These are phyloP conservation scores for Chouioia cunea DNA, from an alignment of 2,888 invertebrate genomes.

Conservation along the genomic window DNA sequence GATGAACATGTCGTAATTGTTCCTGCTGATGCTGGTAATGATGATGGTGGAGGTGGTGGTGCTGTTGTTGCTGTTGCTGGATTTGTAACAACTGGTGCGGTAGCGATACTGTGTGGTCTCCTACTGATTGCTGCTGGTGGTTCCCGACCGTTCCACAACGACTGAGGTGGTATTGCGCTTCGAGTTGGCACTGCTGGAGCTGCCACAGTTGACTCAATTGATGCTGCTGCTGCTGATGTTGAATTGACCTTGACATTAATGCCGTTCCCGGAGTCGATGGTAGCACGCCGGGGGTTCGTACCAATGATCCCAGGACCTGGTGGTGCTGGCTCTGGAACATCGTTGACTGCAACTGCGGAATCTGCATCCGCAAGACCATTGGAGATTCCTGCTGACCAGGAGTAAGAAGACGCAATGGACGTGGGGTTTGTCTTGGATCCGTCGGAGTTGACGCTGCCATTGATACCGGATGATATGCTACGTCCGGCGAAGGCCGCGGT, in stretches of 20 bases:
- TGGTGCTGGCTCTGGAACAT: constrained; percentile 29
- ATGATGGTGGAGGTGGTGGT: constrained; percentile 75
- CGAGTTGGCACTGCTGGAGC: constrained; percentile 52
- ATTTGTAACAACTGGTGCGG: constrained; percentile 72
- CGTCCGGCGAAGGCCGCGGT: constrained; percentile 44
- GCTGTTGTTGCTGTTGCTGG: constrained; percentile 54
- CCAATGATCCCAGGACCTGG: constrained; percentile 26
- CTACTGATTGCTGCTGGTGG: constrained; percentile 51
- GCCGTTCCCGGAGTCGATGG: background rate
- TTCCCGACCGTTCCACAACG: constrained; percentile 64
- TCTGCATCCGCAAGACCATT: constrained; percentile 35
- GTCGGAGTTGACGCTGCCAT: constrained; percentile 47
- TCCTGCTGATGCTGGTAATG: constrained; percentile 70
- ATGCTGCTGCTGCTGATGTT: constrained; percentile 45
- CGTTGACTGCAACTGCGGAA: constrained; percentile 36
- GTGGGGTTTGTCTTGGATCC: constrained; percentile 35
- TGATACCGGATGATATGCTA: constrained; percentile 35
- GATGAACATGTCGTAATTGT: constrained; percentile 48
- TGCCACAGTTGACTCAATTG: constrained; percentile 32
- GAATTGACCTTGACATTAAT: constrained; percentile 23
- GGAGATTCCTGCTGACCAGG: constrained; percentile 36
- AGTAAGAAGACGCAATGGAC: constrained; percentile 24
- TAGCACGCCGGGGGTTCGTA: background rate
- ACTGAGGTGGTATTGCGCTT: constrained; percentile 64
- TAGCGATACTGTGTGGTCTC: constrained; percentile 76